Base-by-base conservation (phyloP, 2,797 vertebrate genomes). In the Aulostomus chinensis region DNA sequence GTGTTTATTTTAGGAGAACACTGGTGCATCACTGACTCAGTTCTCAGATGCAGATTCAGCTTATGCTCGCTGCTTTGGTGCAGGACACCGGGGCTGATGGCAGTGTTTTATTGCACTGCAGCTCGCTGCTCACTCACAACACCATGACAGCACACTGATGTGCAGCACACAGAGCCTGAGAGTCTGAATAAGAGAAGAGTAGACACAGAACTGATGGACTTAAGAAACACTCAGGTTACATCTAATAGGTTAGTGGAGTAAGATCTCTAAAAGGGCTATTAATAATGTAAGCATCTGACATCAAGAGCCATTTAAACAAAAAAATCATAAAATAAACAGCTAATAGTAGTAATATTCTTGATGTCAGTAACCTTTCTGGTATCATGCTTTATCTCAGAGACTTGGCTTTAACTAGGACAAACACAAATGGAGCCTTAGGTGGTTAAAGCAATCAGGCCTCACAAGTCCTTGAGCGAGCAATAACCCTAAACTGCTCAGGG, bases 61-160 rank as follows among this genome's bases (percentile, higher is more conserved):
- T 42, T 36, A 54, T n/a, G 46, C n/a, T n/a, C n/a, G n/a, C 41
- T 29, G 39, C 45, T 55, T 46, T 49, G 50, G 38, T 30, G 35
- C 66, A 64, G 73, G 17, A n/a, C n/a, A n/a, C n/a, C n/a, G n/a
- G 45, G 22, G 48, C 56, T 59, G 60, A 79, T 51, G 61, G 74
- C 55, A 73, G 55, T 64, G 64, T 73, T 83, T 80, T 78, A 80
- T 70, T 67, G 65, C 73, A 80, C 77, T 76, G 80, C 73, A 70
- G 70, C 45, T 39, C 54, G 3, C 63, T 53, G 75, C 52, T 48
- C 56, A 59, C 58, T 20, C 32, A 33, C 32, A 56, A 5, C 52
- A 11, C 61, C 26, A 30, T 52, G 43, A 58, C 52, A 52, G 53
- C 61, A 60, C 55, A n/a, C 29, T 24, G 33, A 54, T 35, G 48